phyloP scores from a whole-genome alignment of 2,888 invertebrate genomes.

The Chrysolina oricalcia region DNA sequence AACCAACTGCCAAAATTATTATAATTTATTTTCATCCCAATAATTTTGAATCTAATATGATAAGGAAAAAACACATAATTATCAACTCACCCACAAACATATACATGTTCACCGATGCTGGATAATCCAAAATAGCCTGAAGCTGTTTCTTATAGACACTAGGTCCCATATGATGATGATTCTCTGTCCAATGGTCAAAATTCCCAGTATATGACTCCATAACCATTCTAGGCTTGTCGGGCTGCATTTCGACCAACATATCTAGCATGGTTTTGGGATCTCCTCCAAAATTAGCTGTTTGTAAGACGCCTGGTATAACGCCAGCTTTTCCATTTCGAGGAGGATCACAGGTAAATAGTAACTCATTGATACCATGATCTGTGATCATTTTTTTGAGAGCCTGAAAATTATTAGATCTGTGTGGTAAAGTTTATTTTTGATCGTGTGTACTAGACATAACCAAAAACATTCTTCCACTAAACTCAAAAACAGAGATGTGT shows the following conservation, averaged over 20 bases:
- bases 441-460: constrained; percentile 61
- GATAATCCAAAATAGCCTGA: constrained; percentile 61
- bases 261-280: constrained; percentile 69
- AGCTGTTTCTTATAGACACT: constrained; percentile 59
- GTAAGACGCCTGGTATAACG: constrained; percentile 65
- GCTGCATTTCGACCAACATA: constrained; percentile 70
- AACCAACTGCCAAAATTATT: too few relatives aligned
- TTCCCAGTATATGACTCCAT: constrained; percentile 79
- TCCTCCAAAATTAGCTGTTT: constrained; percentile 75
- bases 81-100: constrained; percentile 91
- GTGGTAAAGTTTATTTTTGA: neutral
- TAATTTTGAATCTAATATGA: too few relatives aligned
- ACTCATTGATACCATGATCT: constrained; percentile 70
- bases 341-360: constrained; percentile 74
- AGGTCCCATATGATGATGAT: constrained; percentile 61
- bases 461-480: too few relatives aligned
- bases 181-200: constrained; percentile 77
- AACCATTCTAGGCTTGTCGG: constrained; percentile 74
- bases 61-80: constrained; percentile 64
- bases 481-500: too few relatives aligned
- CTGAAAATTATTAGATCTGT: constrained; percentile 67
- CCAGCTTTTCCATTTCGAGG: constrained; percentile 57
- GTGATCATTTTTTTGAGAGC: constrained; percentile 68
- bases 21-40: too few relatives aligned
- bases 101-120: constrained; percentile 84